These are phyloP conservation scores for Leptodactylus fuscus DNA, from an alignment of 2,113 vertebrate genomes.

Conservation along the genomic window DNA sequence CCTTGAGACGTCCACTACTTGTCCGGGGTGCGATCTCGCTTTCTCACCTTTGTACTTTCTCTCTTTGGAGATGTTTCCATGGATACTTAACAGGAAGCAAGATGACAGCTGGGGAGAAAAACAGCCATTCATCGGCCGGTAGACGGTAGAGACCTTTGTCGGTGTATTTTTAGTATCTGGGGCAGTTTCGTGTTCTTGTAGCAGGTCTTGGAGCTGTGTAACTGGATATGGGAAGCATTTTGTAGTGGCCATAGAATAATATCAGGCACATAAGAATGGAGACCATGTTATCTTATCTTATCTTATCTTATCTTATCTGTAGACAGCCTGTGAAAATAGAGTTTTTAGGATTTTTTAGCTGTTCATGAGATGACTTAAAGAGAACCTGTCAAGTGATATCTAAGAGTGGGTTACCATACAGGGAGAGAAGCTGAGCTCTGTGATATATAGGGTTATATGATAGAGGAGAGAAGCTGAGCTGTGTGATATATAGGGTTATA, in stretches of 20 bases:
- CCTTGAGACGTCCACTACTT: not conserved
- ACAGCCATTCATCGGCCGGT: not conserved
- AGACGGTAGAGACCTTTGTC: not conserved
- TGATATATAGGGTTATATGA: too few species aligned
- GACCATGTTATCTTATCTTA: too few species aligned
- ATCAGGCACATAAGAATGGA: not conserved
- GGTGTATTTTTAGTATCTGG: not conserved
- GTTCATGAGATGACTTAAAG: too few species aligned
- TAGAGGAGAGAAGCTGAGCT: too few species aligned
- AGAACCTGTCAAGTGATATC: too few species aligned
- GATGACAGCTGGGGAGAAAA: not conserved
- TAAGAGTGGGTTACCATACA: too few species aligned
- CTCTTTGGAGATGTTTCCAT: slow-evolving; percentile 12
- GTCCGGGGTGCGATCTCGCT: not conserved
- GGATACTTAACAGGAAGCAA: not conserved
- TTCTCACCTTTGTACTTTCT: slow-evolving; percentile 8
- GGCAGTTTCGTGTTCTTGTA: not conserved
- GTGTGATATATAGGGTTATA: too few species aligned
- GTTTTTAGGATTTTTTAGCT: not conserved
- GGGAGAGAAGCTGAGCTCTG: too few species aligned
- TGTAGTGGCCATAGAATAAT: slow-evolving; percentile 15
- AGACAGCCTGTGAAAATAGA: not conserved
- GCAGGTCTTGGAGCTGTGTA: not conserved
- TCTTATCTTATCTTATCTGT: too few species aligned
- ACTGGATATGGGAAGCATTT: slow-evolving; percentile 18